A percentile compares a stretch with the other conserved stretches of the same genome.
phyloP scores from a whole-genome alignment of 2,888 invertebrate genomes.

The Sturmia bella region DNA sequence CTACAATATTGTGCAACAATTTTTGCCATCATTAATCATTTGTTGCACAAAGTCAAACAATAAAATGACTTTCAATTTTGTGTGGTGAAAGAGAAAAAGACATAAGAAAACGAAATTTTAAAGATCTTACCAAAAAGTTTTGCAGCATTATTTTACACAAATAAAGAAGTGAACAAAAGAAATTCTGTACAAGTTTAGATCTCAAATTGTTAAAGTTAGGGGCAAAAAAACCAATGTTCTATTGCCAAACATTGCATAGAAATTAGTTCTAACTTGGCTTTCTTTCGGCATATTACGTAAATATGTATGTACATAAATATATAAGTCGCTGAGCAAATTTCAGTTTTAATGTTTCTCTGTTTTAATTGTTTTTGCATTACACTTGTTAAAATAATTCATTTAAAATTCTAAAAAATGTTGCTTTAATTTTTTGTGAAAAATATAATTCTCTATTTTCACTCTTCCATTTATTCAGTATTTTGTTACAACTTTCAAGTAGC shows the following conservation, averaged over 20 bases:
- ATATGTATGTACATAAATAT: too few species aligned
- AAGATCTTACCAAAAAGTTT: not conserved
- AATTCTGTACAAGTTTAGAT: too few species aligned
- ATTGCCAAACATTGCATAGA: too few species aligned
- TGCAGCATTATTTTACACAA: not conserved
- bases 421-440: not conserved
- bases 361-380: too few species aligned
- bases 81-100: not conserved
- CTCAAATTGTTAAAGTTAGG: too few species aligned
- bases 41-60: constrained; percentile 61
- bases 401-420: too few species aligned
- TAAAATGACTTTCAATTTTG: constrained; percentile 57
- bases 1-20: constrained; percentile 48
- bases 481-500: constrained; percentile 47
- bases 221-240: too few species aligned
- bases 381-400: too few species aligned
- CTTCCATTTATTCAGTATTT: constrained; percentile 12
- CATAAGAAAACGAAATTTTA: not conserved
- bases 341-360: too few species aligned
- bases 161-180: not conserved
- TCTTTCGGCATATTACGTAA: too few species aligned
- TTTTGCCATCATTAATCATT: constrained; percentile 67
- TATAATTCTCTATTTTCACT: not conserved
- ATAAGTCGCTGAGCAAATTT: too few species aligned
- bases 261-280: too few species aligned